A percentile compares a stretch with the other conserved stretches of the same genome.
Conservation (phyloP, 2,113 vertebrate genomes). For the Brachypodius melanocephalos region DNA sequence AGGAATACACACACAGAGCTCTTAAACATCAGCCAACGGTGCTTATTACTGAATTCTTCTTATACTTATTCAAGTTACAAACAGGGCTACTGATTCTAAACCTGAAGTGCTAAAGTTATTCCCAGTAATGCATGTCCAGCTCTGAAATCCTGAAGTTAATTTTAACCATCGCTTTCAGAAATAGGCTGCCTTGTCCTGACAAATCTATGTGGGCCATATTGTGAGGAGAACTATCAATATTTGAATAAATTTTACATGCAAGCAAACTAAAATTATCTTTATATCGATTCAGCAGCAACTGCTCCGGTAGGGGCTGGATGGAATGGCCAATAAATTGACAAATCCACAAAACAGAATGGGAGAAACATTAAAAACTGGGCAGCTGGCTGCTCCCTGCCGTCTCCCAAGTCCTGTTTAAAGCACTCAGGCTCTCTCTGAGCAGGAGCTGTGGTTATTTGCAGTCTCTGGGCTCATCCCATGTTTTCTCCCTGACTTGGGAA, state of each 20-base stretch:
- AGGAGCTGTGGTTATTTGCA: not conserved
- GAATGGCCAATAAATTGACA: not conserved
- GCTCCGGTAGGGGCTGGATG: not conserved
- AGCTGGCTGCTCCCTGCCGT: not conserved
- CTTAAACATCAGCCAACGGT: not conserved
- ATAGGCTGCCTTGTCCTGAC: not conserved
- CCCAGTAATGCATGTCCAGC: not conserved
- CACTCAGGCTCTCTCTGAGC: too few species aligned
- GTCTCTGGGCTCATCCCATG: not conserved
- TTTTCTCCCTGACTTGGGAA: too few species aligned
- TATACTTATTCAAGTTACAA: not conserved
- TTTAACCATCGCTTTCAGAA: not conserved
- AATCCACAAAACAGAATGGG: not conserved
- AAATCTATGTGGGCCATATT: not conserved
- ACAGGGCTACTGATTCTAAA: not conserved
- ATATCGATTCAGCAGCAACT: not conserved
- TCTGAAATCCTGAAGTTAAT: not conserved
- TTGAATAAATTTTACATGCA: not conserved
- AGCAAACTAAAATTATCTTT: not conserved
- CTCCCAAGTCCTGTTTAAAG: fast-evolving
- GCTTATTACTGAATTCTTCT: not conserved
- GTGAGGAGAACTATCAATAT: not conserved
- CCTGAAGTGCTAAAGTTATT: not conserved
- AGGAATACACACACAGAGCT: too few species aligned
- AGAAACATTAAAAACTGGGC: not conserved